A percentile compares a stretch with the other conserved stretches of the same genome.
phyloP scores from a whole-genome alignment of 2,113 vertebrate genomes.

The Pelobates fuscus region DNA sequence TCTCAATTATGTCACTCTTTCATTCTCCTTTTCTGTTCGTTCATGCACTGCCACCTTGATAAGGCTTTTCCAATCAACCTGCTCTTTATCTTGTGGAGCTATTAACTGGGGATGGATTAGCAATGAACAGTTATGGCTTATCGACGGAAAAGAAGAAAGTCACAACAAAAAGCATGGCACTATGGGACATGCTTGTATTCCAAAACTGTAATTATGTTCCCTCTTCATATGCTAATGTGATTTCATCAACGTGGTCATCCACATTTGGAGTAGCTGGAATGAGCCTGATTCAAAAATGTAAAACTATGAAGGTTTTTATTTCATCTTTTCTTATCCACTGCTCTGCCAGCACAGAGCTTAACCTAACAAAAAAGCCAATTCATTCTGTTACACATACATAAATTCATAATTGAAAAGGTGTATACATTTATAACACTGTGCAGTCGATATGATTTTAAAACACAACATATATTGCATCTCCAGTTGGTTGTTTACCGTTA shows the following conservation, averaged over 20 bases:
- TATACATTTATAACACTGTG: no score
- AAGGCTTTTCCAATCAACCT: conserved; percentile 72
- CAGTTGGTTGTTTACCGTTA: no score
- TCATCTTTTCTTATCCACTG: no score
- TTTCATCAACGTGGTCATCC: conserved; percentile 21
- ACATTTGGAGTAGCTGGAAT: no score
- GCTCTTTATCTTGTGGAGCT: conserved; percentile 66
- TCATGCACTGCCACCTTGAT: conserved; percentile 63
- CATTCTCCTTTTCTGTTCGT: conserved; percentile 32
- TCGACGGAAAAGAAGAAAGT: conserved; percentile 58
- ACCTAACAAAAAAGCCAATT: no score
- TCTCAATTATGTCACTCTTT: conserved; percentile 36
- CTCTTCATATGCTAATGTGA: conserved; percentile 49
- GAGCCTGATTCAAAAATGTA: no score
- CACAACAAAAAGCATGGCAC: conserved; percentile 56
- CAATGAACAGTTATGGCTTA: conserved; percentile 70
- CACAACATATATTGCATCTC: no score
- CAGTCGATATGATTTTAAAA: no score
- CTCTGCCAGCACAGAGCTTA: no score
- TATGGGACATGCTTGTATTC: conserved; percentile 64
- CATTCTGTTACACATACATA: no score
- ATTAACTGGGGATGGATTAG: conserved; percentile 65
- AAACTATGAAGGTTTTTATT: no score
- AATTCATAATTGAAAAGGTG: no score
- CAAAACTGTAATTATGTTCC: conserved; percentile 66